These are phyloP conservation scores for Sturmia bella DNA, from an alignment of 2,888 invertebrate species.

Conservation along the genomic window DNA sequence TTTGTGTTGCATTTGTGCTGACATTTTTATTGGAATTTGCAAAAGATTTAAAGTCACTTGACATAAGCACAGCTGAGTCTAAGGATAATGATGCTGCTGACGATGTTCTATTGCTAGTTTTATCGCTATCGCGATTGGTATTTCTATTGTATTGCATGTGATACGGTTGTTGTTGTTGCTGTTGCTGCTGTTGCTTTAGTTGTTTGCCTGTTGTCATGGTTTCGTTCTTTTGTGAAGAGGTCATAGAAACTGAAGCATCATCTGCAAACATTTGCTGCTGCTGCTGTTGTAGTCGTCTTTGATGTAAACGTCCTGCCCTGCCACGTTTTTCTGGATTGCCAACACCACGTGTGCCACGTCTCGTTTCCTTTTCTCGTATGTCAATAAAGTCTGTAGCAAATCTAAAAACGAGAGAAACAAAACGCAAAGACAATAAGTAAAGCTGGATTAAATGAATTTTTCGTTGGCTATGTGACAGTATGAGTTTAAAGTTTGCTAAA, in stretches of 20 bases:
- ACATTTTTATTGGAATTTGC: conserved; percentile 75
- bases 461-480: not conserved
- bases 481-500: no score
- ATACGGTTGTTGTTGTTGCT: conserved; percentile 50
- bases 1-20: conserved; percentile 72
- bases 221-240: conserved; percentile 69
- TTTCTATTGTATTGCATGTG: conserved; percentile 42
- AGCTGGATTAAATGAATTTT: conserved; percentile 1
- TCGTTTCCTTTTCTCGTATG: conserved; percentile 93
- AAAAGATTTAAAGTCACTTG: conserved; percentile 66
- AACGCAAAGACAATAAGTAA: not conserved
- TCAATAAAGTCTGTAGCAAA: conserved; percentile 98
- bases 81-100: conserved; percentile 55
- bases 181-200: conserved; percentile 46
- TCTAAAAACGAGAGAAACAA: conserved; percentile 82
- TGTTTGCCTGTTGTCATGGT: conserved; percentile 62
- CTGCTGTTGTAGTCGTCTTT: conserved; percentile 70
- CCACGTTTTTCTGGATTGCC: conserved; percentile 75
- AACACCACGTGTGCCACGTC: conserved; percentile 89
- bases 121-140: conserved; percentile 28
- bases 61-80: conserved; percentile 42
- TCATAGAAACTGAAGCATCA: conserved; percentile 71
- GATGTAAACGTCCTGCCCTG: conserved; percentile 72
- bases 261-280: conserved; percentile 73
- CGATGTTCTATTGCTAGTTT: conserved; percentile 70